These are phyloP conservation scores for Melolontha melolontha DNA, from an alignment of 2,888 invertebrate species.

Conservation along the genomic window DNA sequence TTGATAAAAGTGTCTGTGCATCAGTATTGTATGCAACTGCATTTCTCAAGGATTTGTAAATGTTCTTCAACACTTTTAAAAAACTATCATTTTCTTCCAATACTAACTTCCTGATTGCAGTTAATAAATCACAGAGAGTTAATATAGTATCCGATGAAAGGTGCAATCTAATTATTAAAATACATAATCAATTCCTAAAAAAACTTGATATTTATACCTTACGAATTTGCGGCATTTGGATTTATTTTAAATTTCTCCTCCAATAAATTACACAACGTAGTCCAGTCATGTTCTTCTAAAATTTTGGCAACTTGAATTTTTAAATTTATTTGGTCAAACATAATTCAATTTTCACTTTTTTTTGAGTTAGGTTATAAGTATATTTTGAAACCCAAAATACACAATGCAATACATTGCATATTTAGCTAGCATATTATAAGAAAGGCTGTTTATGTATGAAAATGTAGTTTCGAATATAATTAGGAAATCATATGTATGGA, in stretches of 20 bases:
- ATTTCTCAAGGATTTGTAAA: slow-evolving; percentile 48
- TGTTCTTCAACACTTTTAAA: slow-evolving; percentile 22
- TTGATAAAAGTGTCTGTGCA: slow-evolving; percentile 47
- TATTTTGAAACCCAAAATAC: not conserved
- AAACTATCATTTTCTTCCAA: slow-evolving; percentile 1
- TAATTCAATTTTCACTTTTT: slow-evolving; percentile 6
- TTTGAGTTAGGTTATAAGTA: slow-evolving; percentile 11
- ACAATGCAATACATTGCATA: not conserved
- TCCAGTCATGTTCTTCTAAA: slow-evolving; percentile 19
- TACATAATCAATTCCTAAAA: not conserved
- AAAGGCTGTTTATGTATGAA: not conserved
- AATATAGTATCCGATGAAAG: slow-evolving; percentile 17
- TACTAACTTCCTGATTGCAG: not conserved
- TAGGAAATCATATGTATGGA: no score
- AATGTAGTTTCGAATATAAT: no score
- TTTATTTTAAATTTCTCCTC: slow-evolving; percentile 36
- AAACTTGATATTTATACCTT: slow-evolving; percentile 7
- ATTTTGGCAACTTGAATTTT: slow-evolving; percentile 19
- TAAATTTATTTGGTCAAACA: slow-evolving; percentile 12
- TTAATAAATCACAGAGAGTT: slow-evolving; percentile 27
- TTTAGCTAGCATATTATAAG: not conserved
- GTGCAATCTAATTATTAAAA: slow-evolving; percentile 15
- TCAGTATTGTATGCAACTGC: slow-evolving; percentile 45
- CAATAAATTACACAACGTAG: slow-evolving; percentile 21
- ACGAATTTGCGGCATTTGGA: slow-evolving; percentile 24